Conservation (phyloP, 1,140 invertebrate genomes). For the Monochamus saltuarius region DNA sequence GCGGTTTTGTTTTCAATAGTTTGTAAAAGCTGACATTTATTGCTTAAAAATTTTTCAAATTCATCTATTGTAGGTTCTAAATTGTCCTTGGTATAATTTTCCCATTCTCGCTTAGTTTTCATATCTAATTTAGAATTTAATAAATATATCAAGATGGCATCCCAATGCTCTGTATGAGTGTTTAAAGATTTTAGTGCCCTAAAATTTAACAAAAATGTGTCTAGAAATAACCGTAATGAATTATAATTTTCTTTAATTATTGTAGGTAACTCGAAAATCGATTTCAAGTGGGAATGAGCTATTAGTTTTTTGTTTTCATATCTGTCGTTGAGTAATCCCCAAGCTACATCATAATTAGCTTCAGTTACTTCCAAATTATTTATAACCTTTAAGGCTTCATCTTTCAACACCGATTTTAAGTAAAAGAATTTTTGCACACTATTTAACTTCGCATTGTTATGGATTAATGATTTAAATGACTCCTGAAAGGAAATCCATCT, state of each 20-base stretch:
- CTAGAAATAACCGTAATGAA: conserved; percentile 28
- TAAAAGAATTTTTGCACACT: conserved; percentile 38
- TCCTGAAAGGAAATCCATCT: conserved; percentile 24
- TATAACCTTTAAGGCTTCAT: conserved; percentile 31
- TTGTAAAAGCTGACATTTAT: conserved; percentile 21
- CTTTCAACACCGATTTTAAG: conserved; percentile 31
- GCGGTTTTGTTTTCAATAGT: conserved; percentile 14
- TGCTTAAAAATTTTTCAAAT: conserved; percentile 18
- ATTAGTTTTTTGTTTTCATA: conserved; percentile 41
- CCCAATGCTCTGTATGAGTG: conserved; percentile 38
- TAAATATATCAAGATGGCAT: conserved; percentile 34
- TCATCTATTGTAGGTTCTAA: conserved; percentile 17
- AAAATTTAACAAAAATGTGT: conserved; percentile 24
- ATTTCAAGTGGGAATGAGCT: conserved; percentile 27
- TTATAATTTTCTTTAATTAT: conserved; percentile 30
- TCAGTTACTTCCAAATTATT: conserved; percentile 32
- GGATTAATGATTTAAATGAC: conserved; percentile 21
- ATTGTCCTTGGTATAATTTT: conserved; percentile 17
- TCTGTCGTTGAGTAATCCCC: conserved; percentile 31
- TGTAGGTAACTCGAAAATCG: conserved; percentile 26
- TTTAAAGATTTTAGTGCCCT: conserved; percentile 34
- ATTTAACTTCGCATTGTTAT: conserved; percentile 19
- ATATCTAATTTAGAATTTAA: conserved; percentile 20
- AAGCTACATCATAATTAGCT: conserved; percentile 38
- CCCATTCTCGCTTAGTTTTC: conserved; percentile 18